phyloP scores from a whole-genome alignment of 2,797 vertebrate species.

The Myripristis jacobus region DNA sequence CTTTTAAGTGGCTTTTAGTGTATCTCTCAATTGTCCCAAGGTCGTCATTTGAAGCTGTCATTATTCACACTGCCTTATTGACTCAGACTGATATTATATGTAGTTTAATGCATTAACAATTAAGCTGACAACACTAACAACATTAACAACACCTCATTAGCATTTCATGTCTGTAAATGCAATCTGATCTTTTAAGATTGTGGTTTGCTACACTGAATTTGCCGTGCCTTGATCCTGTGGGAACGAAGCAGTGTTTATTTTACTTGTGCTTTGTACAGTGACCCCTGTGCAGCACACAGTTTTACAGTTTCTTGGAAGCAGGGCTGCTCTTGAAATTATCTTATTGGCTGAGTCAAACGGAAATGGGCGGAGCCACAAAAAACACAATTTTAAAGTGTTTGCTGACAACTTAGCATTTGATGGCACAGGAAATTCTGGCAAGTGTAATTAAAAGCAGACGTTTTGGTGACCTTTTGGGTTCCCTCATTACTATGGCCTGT shows the following conservation, averaged over 20 bases:
- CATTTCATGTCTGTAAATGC: neutral
- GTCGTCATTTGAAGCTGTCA: slow-evolving; percentile 32
- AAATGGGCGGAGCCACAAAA: too few relatives aligned
- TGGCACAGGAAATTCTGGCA: too few relatives aligned
- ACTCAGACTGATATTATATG: neutral
- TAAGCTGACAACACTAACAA: too few relatives aligned
- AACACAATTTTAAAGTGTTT: too few relatives aligned
- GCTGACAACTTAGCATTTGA: too few relatives aligned
- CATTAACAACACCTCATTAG: slow-evolving; percentile 5
- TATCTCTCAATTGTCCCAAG: slow-evolving; percentile 17
- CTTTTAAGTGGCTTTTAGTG: slow-evolving; percentile 6
- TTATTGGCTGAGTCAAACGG: too few relatives aligned
- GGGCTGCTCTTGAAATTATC: too few relatives aligned
- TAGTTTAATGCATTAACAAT: slow-evolving; percentile 12
- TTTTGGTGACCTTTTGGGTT: too few relatives aligned
- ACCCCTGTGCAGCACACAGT: neutral
- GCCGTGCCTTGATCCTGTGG: neutral
- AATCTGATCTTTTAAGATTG: slow-evolving; percentile 9
- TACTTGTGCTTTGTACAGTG: neutral
- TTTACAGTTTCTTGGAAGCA: too few relatives aligned
- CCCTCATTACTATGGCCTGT: too few relatives aligned
- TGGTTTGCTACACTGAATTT: neutral
- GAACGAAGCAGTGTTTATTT: neutral
- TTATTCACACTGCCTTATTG: slow-evolving; percentile 33
- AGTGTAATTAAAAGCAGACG: too few relatives aligned